Evolutionary conservation across 2,113 vertebrate species (phyloP), one percentile per base, ranked within the genome.

Genomic region (Sander lucioperca): DNA sequence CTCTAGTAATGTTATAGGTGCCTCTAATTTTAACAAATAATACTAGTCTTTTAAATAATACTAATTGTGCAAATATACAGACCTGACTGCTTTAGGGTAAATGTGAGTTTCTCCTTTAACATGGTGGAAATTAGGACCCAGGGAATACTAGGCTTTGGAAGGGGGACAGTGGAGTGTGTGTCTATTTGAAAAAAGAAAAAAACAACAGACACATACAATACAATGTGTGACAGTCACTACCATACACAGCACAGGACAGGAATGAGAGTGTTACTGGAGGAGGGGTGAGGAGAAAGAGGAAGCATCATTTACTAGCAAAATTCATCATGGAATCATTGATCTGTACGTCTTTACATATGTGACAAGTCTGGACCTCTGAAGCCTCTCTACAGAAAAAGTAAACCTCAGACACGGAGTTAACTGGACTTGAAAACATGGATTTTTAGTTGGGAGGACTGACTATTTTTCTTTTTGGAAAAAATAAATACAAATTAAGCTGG

Each of bases 141-240:
- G 94, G 51, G 79, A 80, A 77, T 74, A 36, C 70, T 53, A 66
- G 3, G 15, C 69, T 80, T 78, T 73, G 14, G 51, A 74, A 13
- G 57, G 72, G 56, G 76, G 90, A 96, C 94, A 95, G 92, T 92
- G 88, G 80, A 86, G 91, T 87, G 83, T 93, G 92, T 95, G 94
- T 95, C 85, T 90, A 14, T 84, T 84, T 85, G 82, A 83, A 83
- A 90, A 30, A 33, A 61, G 27, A 33, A 33, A 59, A 57, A 57
- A 30, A 30, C 27, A 25, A 78, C 71, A 65, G 25, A 74, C 74
- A 54, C 79, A 82, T 74, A 82, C 79, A 89, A 92, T 74, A 95
- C 94, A 95, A 95, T 95, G 93, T 95, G 94, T 95, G 94, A 94
- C 94, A 94, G 94, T 95, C 95, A 93, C 85, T 90, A 91, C 93